These are phyloP conservation scores for Zygogramma bicolorata DNA, from an alignment of 2,888 invertebrate genomes.

Conservation along the genomic window DNA sequence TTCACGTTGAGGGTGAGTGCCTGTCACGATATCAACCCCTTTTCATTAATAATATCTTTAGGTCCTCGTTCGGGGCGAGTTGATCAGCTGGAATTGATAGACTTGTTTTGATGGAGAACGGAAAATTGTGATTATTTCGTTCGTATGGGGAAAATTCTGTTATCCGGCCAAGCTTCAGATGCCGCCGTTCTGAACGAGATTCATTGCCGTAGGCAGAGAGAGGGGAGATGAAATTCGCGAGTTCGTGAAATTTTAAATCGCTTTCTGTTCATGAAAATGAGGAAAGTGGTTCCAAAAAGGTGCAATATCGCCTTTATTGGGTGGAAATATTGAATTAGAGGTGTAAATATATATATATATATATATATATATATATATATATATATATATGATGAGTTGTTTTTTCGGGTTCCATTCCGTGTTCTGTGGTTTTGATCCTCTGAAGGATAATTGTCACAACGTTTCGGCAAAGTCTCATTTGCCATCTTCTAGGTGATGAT, in stretches of 20 bases:
- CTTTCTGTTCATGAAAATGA: background rate
- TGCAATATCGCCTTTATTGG: no score
- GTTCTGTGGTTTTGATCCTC: no score
- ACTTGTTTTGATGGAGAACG: conserved; percentile 25
- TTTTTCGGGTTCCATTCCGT: no score
- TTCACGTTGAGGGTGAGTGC: conserved; percentile 30
- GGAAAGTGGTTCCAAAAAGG: no score
- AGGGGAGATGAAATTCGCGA: background rate
- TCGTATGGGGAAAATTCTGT: background rate
- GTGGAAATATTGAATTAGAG: no score
- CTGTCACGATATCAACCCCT: conserved; percentile 40
- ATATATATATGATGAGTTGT: no score
- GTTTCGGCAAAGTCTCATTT: no score
- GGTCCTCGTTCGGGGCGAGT: conserved; percentile 18
- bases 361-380: no score
- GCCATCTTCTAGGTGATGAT: no score
- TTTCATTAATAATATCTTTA: conserved; percentile 36
- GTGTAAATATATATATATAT: no score
- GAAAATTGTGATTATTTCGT: conserved; percentile 22
- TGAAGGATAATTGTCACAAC: no score
- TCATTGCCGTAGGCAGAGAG: background rate
- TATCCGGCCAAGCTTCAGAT: background rate
- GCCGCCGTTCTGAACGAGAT: background rate
- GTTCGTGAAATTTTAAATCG: background rate
- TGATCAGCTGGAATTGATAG: conserved; percentile 20